Conservation (phyloP, 2,797 vertebrate genomes). For the Poeciliopsis turneri region DNA sequence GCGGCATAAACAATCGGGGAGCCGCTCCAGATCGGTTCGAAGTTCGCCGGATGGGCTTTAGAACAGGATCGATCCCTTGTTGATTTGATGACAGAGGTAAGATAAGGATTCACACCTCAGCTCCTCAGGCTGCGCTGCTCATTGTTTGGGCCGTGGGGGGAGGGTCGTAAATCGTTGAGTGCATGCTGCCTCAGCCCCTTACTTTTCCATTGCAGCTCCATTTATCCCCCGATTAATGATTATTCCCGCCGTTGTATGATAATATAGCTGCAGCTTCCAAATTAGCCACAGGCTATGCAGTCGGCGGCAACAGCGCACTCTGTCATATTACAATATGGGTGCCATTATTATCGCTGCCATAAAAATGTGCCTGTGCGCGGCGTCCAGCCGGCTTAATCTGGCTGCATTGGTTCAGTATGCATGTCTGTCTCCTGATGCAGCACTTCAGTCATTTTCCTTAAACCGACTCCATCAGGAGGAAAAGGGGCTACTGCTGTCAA, state of each 20-base stretch:
- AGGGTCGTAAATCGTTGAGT: constrained; percentile 60
- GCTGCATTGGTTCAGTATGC: constrained; percentile 1
- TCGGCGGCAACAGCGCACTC: constrained; percentile 39
- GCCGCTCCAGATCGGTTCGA: constrained; percentile 39
- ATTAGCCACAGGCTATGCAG: background rate
- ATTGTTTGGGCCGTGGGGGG: constrained; percentile 84
- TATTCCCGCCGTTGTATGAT: background rate
- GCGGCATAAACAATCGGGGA: constrained; percentile 43
- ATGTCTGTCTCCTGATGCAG: constrained; percentile 6
- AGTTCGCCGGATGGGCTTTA: constrained; percentile 34
- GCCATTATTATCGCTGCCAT: constrained; percentile 22
- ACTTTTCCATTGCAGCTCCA: constrained; percentile 10
- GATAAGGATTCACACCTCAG: constrained; percentile 61
- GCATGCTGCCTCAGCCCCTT: constrained; percentile 46
- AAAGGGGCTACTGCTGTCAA: constrained; percentile 45
- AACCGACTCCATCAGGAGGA: constrained; percentile 3
- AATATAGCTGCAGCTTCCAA: background rate
- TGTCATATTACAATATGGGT: constrained; percentile 27
- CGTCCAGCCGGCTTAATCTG: constrained; percentile 6
- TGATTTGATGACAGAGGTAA: constrained; percentile 74
- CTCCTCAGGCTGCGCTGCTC: constrained; percentile 61
- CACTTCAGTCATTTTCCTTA: background rate
- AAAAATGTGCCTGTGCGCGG: constrained; percentile 14
- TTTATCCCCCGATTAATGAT: background rate
- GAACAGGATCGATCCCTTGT: constrained; percentile 31